phyloP scores from a whole-genome alignment of 2,113 vertebrate genomes.

The Ochotona curzoniae region DNA sequence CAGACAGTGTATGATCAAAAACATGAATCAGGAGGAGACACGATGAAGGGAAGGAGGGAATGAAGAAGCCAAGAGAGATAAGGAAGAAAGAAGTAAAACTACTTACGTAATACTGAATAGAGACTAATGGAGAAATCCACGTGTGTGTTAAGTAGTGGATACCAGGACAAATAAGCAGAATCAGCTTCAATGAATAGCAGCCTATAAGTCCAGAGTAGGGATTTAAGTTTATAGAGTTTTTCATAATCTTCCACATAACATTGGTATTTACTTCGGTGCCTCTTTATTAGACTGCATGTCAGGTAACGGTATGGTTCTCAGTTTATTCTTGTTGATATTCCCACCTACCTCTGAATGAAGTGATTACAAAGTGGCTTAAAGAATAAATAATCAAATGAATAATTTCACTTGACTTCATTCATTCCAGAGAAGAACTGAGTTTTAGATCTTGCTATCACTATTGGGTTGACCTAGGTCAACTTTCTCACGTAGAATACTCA shows the following conservation, averaged over 20 bases:
- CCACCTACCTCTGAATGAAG: neutral
- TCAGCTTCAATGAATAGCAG: neutral
- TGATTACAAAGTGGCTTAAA: neutral
- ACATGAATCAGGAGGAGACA: neutral
- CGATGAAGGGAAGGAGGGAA: neutral
- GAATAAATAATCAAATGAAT: conserved; percentile 53
- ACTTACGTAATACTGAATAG: neutral
- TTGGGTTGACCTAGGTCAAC: neutral
- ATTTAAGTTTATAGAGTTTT: neutral
- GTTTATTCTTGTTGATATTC: no score
- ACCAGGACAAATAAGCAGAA: neutral
- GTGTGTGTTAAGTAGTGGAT: neutral
- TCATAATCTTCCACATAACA: neutral
- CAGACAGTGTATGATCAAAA: neutral
- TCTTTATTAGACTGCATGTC: neutral
- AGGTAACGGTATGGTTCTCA: neutral
- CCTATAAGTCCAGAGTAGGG: neutral
- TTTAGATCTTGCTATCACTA: neutral
- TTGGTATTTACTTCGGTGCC: neutral
- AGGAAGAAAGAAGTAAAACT: neutral
- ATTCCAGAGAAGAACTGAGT: neutral
- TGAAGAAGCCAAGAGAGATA: neutral
- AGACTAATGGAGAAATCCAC: neutral
- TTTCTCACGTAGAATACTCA: neutral
- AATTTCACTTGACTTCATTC: neutral